phyloP scores from a whole-genome alignment of 2,797 vertebrate species.

The Microtus californicus region DNA sequence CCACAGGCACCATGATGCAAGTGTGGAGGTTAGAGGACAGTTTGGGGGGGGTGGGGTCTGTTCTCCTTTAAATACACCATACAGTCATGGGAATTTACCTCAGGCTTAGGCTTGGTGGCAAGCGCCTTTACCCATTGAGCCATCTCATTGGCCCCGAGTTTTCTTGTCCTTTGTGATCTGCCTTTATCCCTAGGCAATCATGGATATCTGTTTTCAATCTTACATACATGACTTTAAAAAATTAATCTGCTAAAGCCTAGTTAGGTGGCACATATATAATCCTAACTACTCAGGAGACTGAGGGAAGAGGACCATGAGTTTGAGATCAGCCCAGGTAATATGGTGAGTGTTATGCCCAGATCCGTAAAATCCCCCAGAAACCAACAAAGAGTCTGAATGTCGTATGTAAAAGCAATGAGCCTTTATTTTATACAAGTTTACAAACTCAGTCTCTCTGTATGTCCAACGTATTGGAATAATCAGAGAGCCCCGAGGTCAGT shows the following conservation, averaged over 20 bases:
- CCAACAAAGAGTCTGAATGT: too few species aligned
- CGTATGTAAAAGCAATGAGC: too few species aligned
- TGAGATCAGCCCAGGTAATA: not conserved
- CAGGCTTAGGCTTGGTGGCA: not conserved
- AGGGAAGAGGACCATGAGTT: not conserved
- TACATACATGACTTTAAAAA: constrained; percentile 25
- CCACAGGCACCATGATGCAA: not conserved
- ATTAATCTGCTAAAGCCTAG: not conserved
- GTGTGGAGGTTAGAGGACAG: not conserved
- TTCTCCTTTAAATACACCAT: not conserved
- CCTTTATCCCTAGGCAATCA: constrained; percentile 13
- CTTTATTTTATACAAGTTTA: too few species aligned
- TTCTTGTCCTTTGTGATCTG: not conserved
- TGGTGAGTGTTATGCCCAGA: too few species aligned
- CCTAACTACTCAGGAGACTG: not conserved
- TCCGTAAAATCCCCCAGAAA: too few species aligned
- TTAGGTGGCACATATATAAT: not conserved
- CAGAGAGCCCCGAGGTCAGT: too few species aligned
- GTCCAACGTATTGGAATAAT: too few species aligned
- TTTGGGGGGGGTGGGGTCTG: not conserved
- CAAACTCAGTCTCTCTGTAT: too few species aligned
- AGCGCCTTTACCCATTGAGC: not conserved
- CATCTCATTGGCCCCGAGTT: not conserved
- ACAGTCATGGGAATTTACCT: not conserved
- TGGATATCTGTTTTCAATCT: constrained; percentile 34